A percentile compares a stretch with the other conserved stretches of the same genome.
These are phyloP conservation scores for Eira barbara DNA, from an alignment of 2,113 vertebrate genomes.

Conservation along the genomic window DNA sequence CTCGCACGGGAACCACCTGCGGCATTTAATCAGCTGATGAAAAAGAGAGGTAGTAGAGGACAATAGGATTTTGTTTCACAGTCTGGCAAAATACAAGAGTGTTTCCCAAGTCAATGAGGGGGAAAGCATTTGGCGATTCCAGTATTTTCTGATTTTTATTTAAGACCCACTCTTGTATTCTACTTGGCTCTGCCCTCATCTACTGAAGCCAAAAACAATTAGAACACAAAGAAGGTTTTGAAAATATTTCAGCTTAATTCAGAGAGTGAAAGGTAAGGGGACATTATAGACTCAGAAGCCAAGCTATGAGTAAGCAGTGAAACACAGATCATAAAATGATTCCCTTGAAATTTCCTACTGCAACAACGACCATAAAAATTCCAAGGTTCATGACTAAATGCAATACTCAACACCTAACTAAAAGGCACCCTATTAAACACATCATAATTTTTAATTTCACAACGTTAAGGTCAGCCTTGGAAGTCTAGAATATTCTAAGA, in stretches of 20 bases:
- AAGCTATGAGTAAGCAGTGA: constrained; percentile 31
- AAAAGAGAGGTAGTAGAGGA: neutral
- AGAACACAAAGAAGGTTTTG: constrained; percentile 16
- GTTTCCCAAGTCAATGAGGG: neutral
- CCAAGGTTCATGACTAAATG: neutral
- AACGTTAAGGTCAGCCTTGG: neutral
- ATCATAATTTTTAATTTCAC: neutral
- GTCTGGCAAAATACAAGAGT: neutral
- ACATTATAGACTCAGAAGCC: neutral
- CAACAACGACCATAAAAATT: neutral
- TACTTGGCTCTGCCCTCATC: neutral
- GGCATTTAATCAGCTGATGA: neutral
- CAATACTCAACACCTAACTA: neutral
- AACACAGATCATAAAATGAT: neutral
- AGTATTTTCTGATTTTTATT: neutral
- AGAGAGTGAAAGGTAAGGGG: neutral
- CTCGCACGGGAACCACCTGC: rapidly evolving
- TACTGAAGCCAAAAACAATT: constrained; percentile 36
- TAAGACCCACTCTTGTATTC: neutral
- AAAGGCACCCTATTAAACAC: neutral
- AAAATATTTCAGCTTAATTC: neutral
- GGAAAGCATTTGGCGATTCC: neutral
- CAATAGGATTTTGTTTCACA: neutral
- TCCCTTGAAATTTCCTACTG: constrained; percentile 31
- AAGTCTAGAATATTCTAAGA: neutral